These are phyloP conservation scores for Protomyctophum bolini DNA, from an alignment of 2,113 vertebrate species.

Conservation along the genomic window DNA sequence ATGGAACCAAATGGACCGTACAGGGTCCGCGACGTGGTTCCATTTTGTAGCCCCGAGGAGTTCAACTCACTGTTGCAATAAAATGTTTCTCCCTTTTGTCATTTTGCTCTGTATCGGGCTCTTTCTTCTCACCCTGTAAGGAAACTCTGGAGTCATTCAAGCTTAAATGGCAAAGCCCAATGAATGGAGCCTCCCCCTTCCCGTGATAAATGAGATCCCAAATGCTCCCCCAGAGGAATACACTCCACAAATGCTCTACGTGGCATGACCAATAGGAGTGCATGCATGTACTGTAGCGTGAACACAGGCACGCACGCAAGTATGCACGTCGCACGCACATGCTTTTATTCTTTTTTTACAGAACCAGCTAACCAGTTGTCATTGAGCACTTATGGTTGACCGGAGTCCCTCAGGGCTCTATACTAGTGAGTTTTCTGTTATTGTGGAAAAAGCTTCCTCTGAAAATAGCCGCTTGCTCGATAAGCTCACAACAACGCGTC, in stretches of 20 bases:
- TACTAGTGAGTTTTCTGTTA: too few species aligned
- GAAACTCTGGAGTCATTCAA: slow-evolving; percentile 54
- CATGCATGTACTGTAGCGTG: slow-evolving; percentile 44
- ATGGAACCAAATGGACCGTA: too few species aligned
- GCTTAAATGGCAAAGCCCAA: slow-evolving; percentile 66
- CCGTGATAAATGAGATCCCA: slow-evolving; percentile 62
- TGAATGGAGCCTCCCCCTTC: slow-evolving; percentile 40
- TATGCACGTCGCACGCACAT: slow-evolving; percentile 15
- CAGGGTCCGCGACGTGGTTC: too few species aligned
- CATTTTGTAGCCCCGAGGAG: too few species aligned
- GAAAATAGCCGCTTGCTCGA: too few species aligned
- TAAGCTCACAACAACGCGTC: too few species aligned
- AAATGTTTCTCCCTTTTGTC: not conserved
- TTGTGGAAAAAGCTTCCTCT: too few species aligned
- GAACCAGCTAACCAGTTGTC: slow-evolving; percentile 50
- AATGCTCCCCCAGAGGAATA: slow-evolving; percentile 56
- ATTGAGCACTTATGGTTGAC: slow-evolving; percentile 6
- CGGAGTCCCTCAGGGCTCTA: too few species aligned
- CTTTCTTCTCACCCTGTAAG: slow-evolving; percentile 20
- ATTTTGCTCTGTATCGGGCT: not conserved
- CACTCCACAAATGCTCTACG: slow-evolving; percentile 53
- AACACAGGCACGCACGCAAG: slow-evolving; percentile 3
- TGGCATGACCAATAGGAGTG: slow-evolving; percentile 57
- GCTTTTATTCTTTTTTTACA: slow-evolving; percentile 56
- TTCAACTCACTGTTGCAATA: too few species aligned